A percentile compares a stretch with the other conserved stretches of the same genome.
These are phyloP conservation scores for Agrochola circellaris DNA, from an alignment of 2,888 invertebrate genomes.

Conservation along the genomic window DNA sequence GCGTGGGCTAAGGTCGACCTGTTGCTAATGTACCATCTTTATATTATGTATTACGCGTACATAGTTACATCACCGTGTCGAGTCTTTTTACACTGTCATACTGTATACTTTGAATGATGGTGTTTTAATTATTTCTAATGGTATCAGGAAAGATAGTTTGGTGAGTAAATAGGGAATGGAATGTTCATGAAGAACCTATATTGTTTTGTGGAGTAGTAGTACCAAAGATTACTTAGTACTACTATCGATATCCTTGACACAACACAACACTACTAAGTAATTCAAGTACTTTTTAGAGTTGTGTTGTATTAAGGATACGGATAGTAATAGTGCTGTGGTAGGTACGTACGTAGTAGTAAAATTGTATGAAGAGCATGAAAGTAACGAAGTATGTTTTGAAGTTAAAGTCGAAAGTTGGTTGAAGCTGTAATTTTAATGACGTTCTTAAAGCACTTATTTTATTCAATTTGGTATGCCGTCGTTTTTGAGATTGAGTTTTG, in stretches of 20 bases:
- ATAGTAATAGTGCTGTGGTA: no score
- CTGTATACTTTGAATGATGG: neutral
- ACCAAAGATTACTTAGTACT: neutral
- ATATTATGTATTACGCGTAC: constrained; percentile 13
- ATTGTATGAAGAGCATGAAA: neutral
- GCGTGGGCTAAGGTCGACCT: constrained; percentile 70
- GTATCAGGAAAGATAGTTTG: no score
- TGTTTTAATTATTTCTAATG: constrained; percentile 8
- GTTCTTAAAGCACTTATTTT: neutral
- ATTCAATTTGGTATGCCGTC: neutral
- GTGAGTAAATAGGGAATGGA: neutral
- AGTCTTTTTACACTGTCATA: neutral
- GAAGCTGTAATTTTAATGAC: neutral
- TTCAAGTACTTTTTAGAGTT: no score
- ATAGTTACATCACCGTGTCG: constrained; percentile 53
- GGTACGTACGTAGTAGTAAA: neutral
- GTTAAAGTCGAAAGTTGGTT: neutral
- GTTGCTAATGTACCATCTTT: constrained; percentile 64
- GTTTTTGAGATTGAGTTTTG: neutral
- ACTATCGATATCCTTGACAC: neutral
- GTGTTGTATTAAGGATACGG: neutral
- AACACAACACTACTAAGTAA: neutral
- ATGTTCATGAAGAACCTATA: neutral
- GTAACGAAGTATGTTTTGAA: neutral
- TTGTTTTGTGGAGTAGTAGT: neutral